These are phyloP conservation scores for Maniola hyperantus DNA, from an alignment of 2,888 invertebrate genomes.

Conservation along the genomic window DNA sequence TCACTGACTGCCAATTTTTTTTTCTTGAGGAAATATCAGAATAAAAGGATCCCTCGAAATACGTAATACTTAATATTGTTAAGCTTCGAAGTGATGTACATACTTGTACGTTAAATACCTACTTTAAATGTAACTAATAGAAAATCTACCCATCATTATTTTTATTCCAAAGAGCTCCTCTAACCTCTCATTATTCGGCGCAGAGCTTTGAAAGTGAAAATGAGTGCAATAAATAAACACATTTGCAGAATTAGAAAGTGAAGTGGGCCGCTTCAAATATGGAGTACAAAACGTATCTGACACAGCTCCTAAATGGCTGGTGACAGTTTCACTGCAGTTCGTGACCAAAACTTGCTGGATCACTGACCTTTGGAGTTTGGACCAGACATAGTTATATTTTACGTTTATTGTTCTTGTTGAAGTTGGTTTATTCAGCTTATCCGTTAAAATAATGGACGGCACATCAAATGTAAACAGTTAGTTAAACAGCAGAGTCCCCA, in stretches of 20 bases:
- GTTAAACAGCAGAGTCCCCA: background rate
- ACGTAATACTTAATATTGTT: no score
- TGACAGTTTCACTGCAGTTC: slow-evolving; percentile 50
- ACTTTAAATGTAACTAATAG: no score
- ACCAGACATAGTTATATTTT: slow-evolving; percentile 4
- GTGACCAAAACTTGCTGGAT: slow-evolving; percentile 10
- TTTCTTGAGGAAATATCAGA: no score
- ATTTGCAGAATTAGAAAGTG: slow-evolving; percentile 46
- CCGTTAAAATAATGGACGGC: no score
- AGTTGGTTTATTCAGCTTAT: background rate
- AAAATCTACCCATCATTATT: no score
- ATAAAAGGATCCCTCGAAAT: no score
- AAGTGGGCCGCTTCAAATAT: slow-evolving; percentile 36
- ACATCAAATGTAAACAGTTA: background rate
- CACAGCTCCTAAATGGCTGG: slow-evolving; percentile 35
- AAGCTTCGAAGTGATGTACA: no score
- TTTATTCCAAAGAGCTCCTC: no score
- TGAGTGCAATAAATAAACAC: slow-evolving; percentile 15
- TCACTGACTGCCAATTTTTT: no score
- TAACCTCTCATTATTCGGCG: background rate
- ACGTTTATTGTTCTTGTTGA: background rate
- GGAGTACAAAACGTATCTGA: slow-evolving; percentile 50
- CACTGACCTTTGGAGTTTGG: slow-evolving; percentile 26
- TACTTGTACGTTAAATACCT: no score
- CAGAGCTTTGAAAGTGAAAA: slow-evolving; percentile 27